These are phyloP conservation scores for Agrilus cyanescens DNA, from an alignment of 2,888 invertebrate species.

Conservation along the genomic window DNA sequence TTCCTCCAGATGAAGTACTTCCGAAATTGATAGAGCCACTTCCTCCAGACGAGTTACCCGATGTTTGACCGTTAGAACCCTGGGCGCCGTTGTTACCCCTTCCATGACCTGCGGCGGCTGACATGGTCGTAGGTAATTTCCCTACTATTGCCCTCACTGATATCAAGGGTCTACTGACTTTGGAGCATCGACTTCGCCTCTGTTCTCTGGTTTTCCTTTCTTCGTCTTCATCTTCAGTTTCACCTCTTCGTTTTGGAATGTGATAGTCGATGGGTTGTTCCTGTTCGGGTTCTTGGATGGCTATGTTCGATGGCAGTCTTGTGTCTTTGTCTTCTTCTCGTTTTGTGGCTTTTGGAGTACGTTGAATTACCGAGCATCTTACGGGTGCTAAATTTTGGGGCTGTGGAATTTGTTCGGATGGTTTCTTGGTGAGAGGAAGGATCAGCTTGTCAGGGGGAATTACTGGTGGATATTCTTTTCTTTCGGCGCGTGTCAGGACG, in stretches of 20 bases:
- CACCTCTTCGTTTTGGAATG: conserved; percentile 68
- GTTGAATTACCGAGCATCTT: conserved; percentile 71
- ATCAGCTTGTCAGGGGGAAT: conserved; percentile 48
- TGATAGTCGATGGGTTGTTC: conserved; percentile 85
- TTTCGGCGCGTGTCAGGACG: conserved; percentile 69
- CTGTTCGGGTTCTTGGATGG: conserved; percentile 52
- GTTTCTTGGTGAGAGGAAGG: conserved; percentile 47
- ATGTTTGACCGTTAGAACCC: conserved; percentile 29
- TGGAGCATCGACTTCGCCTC: conserved; percentile 54
- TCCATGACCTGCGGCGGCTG: conserved; percentile 72
- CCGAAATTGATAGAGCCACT: conserved; percentile 35
- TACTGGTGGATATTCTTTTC: conserved; percentile 61
- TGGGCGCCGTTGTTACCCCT: conserved; percentile 47
- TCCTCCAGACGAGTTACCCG: conserved; percentile 26
- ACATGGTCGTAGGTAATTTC: conserved; percentile 53
- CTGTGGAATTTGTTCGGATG: conserved; percentile 37
- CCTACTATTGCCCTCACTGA: conserved; percentile 41
- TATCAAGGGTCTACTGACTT: conserved; percentile 50
- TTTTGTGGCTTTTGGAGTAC: conserved; percentile 47
- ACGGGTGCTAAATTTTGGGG: conserved; percentile 37
- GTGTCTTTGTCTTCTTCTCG: conserved; percentile 25
- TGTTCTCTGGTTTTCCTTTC: conserved; percentile 58
- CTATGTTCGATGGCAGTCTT: conserved; percentile 22
- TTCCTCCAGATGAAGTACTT: conserved; percentile 39
- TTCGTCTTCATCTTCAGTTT: conserved; percentile 54